These are phyloP conservation scores for Panurus biarmicus DNA, from an alignment of 2,113 vertebrate genomes.

Conservation along the genomic window DNA sequence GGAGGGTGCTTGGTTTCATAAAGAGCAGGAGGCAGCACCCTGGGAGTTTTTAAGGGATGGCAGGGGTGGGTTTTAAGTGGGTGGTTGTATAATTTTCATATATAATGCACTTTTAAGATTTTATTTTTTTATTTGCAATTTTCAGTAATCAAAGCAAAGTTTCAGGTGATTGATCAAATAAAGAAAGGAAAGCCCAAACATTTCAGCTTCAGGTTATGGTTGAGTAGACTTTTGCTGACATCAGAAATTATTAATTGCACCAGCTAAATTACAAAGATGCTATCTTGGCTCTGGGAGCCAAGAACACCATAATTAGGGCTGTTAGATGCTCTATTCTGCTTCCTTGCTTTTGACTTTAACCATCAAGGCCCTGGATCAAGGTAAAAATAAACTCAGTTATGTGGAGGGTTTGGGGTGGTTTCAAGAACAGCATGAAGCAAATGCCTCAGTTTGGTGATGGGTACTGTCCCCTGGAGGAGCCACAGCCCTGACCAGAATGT, in stretches of 20 bases:
- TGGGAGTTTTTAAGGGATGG: background rate
- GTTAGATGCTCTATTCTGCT: background rate
- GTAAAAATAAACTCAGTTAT: background rate
- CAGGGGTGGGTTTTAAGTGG: background rate
- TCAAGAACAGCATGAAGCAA: background rate
- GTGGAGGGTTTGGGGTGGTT: background rate
- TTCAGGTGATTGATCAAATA: slow-evolving; percentile 47
- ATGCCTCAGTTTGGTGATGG: background rate
- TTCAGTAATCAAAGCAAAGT: background rate
- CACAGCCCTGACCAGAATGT: background rate
- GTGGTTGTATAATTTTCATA: background rate
- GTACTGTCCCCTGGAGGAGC: background rate
- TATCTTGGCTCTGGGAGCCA: slow-evolving; percentile 27
- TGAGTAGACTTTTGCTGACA: slow-evolving; percentile 47
- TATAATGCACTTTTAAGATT: background rate
- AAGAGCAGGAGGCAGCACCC: background rate
- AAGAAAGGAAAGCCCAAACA: slow-evolving; percentile 8
- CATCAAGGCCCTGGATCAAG: background rate
- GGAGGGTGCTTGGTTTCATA: background rate
- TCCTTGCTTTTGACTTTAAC: slow-evolving; percentile 19
- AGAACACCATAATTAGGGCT: slow-evolving; percentile 15
- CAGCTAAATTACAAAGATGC: slow-evolving; percentile 53
- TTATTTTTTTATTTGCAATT: background rate
- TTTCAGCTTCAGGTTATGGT: slow-evolving; percentile 8
- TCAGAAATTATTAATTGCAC: slow-evolving; percentile 43